Conservation (phyloP, 2,888 invertebrate genomes). For the Pseudanteris insignis region DNA sequence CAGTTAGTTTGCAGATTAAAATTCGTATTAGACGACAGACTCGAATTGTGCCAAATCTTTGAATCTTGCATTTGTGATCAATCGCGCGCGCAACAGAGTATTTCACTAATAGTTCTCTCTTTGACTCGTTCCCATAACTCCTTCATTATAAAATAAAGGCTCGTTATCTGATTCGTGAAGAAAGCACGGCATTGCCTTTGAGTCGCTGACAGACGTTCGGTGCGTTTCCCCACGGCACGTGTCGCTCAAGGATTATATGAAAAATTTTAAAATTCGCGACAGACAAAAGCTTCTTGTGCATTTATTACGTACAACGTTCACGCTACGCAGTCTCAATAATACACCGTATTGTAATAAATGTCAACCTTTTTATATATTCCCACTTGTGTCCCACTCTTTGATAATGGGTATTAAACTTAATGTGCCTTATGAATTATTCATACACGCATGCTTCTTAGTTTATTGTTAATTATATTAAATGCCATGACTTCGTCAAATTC, state of each 20-base stretch:
- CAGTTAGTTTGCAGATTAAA: slow-evolving; percentile 49
- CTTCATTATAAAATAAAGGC: slow-evolving; percentile 29
- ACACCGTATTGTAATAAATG: slow-evolving; percentile 10
- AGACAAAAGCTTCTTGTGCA: slow-evolving; percentile 20
- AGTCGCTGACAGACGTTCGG: slow-evolving; percentile 20
- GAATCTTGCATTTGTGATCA: slow-evolving; percentile 31
- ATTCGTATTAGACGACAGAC: slow-evolving; percentile 47
- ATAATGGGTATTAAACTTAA: neutral
- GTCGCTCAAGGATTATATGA: slow-evolving; percentile 27
- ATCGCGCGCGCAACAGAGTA: slow-evolving; percentile 32
- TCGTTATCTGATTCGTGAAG: slow-evolving; percentile 36
- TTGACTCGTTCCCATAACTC: slow-evolving; percentile 16
- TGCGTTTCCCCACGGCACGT: slow-evolving; percentile 19
- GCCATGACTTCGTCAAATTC: too few relatives aligned
- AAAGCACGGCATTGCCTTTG: slow-evolving; percentile 27
- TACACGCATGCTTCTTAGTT: neutral
- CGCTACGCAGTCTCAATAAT: neutral
- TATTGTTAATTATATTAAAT: too few relatives aligned
- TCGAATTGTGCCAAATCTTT: slow-evolving; percentile 16
- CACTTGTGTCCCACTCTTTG: neutral
- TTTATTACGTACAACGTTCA: slow-evolving; percentile 7
- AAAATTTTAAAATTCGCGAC: slow-evolving; percentile 12
- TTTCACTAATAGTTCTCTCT: slow-evolving; percentile 6
- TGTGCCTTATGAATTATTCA: neutral
- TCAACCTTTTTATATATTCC: slow-evolving; percentile 16